These are phyloP conservation scores for Eucidaris tribuloides DNA, from an alignment of 35 echinoderm and acorn worm genomes.

Conservation along the genomic window DNA sequence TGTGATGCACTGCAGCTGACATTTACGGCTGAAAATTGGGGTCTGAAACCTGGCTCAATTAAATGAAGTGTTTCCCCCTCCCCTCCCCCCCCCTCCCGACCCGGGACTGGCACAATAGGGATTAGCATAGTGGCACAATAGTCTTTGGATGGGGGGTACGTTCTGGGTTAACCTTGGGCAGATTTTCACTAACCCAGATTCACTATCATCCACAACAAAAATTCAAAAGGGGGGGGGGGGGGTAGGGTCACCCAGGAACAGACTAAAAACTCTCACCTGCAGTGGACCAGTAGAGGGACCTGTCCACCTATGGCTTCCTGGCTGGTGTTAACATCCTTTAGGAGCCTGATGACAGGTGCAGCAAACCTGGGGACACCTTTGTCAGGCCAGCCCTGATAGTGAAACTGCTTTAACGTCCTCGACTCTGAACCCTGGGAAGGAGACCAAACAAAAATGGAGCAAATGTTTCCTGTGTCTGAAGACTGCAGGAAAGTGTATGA, in stretches of 20 bases:
- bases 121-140: not conserved
- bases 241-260: not conserved
- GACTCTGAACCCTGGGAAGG: not conserved
- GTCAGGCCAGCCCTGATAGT: slow-evolving; percentile 73
- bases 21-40: too few relatives aligned
- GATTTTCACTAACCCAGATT: not conserved
- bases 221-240: not conserved
- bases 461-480: too few relatives aligned
- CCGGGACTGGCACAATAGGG: too few relatives aligned
- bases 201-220: not conserved
- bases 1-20: too few relatives aligned
- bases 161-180: not conserved
- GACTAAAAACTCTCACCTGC: slow-evolving; percentile 49
- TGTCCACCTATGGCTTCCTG: slow-evolving; percentile 6
- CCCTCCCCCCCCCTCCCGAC: too few relatives aligned
- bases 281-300: slow-evolving; percentile 51
- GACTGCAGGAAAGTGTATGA: too few relatives aligned
- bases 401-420: slow-evolving; percentile 39
- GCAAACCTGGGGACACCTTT: slow-evolving; percentile 60
- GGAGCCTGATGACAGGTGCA: slow-evolving; percentile 43
- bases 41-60: too few relatives aligned
- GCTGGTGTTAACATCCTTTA: not conserved
- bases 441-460: too few relatives aligned
- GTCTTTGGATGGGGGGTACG: not conserved
- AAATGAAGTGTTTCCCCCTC: too few relatives aligned